phyloP scores from a whole-genome alignment of 2,888 invertebrate species.

The Ecliptopera silaceata region DNA sequence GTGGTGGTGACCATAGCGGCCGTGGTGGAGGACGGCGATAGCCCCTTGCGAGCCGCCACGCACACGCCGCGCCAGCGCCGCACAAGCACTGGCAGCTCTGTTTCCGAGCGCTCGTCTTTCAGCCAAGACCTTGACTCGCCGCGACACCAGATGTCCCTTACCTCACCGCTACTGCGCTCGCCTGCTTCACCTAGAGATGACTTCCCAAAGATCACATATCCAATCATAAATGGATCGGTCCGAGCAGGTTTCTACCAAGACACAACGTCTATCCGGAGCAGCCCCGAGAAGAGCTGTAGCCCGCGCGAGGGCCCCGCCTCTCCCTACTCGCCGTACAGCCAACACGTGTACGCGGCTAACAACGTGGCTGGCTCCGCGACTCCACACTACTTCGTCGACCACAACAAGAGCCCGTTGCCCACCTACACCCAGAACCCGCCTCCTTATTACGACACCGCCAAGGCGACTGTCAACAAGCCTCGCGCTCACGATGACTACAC shows the following conservation, averaged over 20 bases:
- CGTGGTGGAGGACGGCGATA: constrained; percentile 71
- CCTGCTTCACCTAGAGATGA: constrained; percentile 91
- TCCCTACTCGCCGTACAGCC: constrained; percentile 73
- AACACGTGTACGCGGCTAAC: constrained; percentile 75
- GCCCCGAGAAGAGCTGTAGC: constrained; percentile 92
- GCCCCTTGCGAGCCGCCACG: constrained; percentile 61
- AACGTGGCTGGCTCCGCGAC: constrained; percentile 62
- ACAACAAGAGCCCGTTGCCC: constrained; percentile 73
- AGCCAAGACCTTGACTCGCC: constrained; percentile 91
- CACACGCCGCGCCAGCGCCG: constrained; percentile 84
- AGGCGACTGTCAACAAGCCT: constrained; percentile 72
- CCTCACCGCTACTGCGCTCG: constrained; percentile 88
- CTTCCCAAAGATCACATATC: constrained; percentile 86
- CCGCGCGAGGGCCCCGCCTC: constrained; percentile 87
- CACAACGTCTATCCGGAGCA: constrained; percentile 91
- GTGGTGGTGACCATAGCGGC: constrained; percentile 57
- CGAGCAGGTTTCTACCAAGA: constrained; percentile 95
- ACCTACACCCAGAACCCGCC: constrained; percentile 77
- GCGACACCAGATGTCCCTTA: constrained; percentile 88
- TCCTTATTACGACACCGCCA: constrained; percentile 84
- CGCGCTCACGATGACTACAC: constrained; percentile 82
- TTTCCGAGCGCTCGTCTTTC: constrained; percentile 90
- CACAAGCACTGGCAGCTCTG: constrained; percentile 90
- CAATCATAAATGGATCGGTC: constrained; percentile 91
- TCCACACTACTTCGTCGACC: constrained; percentile 72